Base-by-base conservation (phyloP, 2,797 vertebrate genomes). In the Acanthurus leucopareius region DNA sequence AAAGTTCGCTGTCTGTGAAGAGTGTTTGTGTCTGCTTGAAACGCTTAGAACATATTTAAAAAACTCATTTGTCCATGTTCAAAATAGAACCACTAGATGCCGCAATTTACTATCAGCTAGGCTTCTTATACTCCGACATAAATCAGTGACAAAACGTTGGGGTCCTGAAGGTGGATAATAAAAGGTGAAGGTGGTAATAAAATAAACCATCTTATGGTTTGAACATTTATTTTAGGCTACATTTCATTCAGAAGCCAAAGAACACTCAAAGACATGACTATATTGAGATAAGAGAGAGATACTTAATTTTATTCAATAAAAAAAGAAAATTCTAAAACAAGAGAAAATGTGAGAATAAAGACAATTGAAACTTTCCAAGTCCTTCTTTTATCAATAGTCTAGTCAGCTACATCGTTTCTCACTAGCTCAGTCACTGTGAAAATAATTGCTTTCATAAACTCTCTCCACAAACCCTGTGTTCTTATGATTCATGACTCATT, bases 11-110 rank as follows among this genome's bases (percentile, higher is more conserved):
- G 32, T 51, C 40, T 35, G 6, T 22, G 25, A 4, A 38, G 6
- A 2, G 20, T 54, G 14, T 20, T 32, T 51, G 13, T 40, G 42
- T 51, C n/a, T 7, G 19, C 1, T 1, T 53, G 10, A 40, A 19
- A 32, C 15, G 51, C 4, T 67, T 7, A 9, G 40, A 38, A 49
- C 1, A n/a, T 6, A 19, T 22, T 60, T 9, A 6, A 11, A 1
- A 28, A 40, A 2, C 28, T 32, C 15, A 15, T 49, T 7, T 56
- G 54, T 58, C 6, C 17, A 35, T 49, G 19, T 61, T 61, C 49
- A 32, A 3, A 16, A 14, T 25, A 6, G 9, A 7, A 60, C 64
- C 81, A 76, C 72, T 38, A 56, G 76, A 69, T 73, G 81, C 51
- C 72, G 19, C 63, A 53, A 20, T 79, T 28, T 22, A 28, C 71